phyloP scores from a whole-genome alignment of 2,113 vertebrate species.

The Macrotus californicus region DNA sequence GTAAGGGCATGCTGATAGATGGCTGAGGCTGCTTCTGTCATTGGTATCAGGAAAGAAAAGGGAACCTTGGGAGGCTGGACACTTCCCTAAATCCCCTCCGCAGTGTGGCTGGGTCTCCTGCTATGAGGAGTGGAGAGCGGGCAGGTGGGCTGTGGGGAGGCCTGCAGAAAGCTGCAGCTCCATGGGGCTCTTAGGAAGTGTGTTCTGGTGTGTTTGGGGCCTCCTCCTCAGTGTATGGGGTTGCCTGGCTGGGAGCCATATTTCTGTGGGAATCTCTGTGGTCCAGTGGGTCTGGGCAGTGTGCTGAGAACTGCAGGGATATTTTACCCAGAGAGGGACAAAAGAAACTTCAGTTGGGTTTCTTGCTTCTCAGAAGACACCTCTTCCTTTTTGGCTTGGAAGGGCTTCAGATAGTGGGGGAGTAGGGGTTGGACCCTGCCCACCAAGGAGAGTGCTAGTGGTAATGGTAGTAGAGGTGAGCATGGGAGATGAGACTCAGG shows the following conservation, averaged over 20 bases:
- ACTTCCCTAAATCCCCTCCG: neutral
- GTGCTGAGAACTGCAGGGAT: neutral
- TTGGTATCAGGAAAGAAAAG: neutral
- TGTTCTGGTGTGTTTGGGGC: neutral
- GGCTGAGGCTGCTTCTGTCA: neutral
- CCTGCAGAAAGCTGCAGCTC: neutral
- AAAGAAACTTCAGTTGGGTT: neutral
- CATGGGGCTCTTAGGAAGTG: constrained; percentile 24
- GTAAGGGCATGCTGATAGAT: neutral
- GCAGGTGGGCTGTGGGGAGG: neutral
- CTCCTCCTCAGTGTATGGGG: constrained; percentile 43
- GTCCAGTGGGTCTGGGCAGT: neutral
- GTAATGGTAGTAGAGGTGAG: neutral
- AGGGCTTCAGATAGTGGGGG: neutral
- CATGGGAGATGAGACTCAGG: neutral
- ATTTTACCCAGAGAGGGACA: neutral
- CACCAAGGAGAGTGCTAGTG: neutral
- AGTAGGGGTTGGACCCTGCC: fast-evolving
- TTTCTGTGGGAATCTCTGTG: constrained; percentile 49
- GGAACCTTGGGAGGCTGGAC: neutral
- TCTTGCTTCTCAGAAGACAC: neutral
- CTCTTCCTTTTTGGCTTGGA: neutral
- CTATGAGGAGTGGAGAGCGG: neutral
- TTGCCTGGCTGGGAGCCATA: neutral
- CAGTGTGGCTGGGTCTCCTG: neutral